Evolutionary conservation across 2,797 vertebrate genomes (phyloP).

Genomic region (Pygocentrus nattereri): DNA sequence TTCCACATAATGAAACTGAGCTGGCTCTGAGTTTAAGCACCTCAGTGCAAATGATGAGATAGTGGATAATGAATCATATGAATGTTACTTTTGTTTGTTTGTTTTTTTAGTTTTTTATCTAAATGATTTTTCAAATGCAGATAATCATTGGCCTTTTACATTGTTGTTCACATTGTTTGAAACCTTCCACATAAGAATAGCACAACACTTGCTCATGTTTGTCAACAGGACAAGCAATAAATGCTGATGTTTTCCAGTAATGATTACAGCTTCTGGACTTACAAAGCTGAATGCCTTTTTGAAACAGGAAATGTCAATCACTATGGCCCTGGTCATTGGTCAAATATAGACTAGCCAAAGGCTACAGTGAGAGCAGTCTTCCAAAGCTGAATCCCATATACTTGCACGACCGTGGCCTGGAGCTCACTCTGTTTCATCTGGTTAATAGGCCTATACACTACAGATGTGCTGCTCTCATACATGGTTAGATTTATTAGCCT

Average conservation of each 20-base stretch:
- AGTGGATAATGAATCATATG: no score
- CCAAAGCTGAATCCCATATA: neutral
- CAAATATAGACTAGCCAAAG: no score
- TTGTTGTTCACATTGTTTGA: no score
- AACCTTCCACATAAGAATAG: no score
- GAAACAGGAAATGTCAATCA: neutral
- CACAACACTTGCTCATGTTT: neutral
- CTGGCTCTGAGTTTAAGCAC: no score
- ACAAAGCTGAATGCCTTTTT: neutral
- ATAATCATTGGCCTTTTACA: no score
- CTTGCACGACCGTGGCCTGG: neutral
- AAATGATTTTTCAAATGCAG: no score
- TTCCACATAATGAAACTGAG: no score
- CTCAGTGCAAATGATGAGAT: no score
- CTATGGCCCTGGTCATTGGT: neutral
- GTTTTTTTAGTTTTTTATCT: no score
- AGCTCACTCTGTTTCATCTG: neutral
- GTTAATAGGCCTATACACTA: neutral
- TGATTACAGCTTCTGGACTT: neutral
- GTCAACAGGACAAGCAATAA: neutral
- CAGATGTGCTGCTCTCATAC: slow-evolving; percentile 12
- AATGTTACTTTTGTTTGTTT: no score
- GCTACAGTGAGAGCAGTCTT: neutral
- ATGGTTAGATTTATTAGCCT: slow-evolving; percentile 8
- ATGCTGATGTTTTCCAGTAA: slow-evolving; percentile 1